These are phyloP conservation scores for Enteromius thamalakanensis DNA, from an alignment of 2,797 vertebrate species.

Conservation along the genomic window DNA sequence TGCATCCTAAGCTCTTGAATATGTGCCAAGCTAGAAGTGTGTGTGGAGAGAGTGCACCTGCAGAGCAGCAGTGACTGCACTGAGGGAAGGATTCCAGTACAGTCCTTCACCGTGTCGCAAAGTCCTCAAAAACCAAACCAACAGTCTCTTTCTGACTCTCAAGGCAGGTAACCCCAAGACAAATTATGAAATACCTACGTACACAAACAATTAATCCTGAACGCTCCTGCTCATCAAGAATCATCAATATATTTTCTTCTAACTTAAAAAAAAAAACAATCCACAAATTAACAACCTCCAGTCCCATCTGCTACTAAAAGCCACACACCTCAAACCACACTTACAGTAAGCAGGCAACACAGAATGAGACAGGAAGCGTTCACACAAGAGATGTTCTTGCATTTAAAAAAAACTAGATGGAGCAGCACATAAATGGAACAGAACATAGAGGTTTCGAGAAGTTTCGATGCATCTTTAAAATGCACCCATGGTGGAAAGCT, in stretches of 20 bases:
- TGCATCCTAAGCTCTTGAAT: conserved; percentile 14
- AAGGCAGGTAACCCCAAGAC: not conserved
- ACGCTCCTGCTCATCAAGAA: not conserved
- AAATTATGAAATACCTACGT: conserved; percentile 8
- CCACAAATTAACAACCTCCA: not conserved
- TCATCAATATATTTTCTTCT: not conserved
- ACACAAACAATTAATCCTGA: not conserved
- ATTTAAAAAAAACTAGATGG: not conserved
- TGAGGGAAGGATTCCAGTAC: conserved; percentile 7
- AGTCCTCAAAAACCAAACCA: conserved; percentile 28
- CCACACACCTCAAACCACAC: not conserved
- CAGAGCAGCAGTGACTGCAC: conserved; percentile 21
- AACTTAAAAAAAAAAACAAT: not conserved
- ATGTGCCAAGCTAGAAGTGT: conserved; percentile 1
- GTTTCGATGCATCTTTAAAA: not conserved
- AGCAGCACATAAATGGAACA: not conserved
- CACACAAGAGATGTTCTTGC: conserved; percentile 1
- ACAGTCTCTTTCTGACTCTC: not conserved
- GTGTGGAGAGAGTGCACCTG: conserved; percentile 18
- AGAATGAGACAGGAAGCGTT: not conserved
- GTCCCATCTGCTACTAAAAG: too few species aligned
- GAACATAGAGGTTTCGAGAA: not conserved
- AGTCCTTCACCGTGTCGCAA: not conserved
- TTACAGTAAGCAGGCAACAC: not conserved
- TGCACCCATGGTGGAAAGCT: not conserved